A percentile compares a stretch with the other conserved stretches of the same genome.
These are phyloP conservation scores for Setophaga petechia DNA, from an alignment of 2,113 vertebrate genomes.

Conservation along the genomic window DNA sequence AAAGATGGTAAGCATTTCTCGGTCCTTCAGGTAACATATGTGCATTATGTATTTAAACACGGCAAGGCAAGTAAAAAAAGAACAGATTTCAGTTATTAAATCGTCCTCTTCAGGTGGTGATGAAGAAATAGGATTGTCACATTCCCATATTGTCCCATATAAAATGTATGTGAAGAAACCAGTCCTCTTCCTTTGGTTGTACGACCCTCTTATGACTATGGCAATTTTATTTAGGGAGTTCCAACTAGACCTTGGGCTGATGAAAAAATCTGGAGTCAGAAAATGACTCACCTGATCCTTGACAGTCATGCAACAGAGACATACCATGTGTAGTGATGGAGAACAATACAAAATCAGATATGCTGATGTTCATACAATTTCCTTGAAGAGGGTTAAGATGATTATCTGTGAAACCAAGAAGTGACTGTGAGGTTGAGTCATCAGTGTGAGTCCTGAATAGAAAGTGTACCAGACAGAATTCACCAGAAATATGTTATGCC, in stretches of 20 bases:
- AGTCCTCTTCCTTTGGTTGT: not conserved
- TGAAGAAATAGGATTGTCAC: not conserved
- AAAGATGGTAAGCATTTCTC: not conserved
- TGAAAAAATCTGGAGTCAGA: not conserved
- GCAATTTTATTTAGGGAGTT: not conserved
- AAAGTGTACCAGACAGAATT: not conserved
- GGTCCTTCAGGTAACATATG: not conserved
- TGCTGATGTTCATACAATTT: not conserved
- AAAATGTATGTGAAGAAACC: not conserved
- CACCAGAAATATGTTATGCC: not conserved
- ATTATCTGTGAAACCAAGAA: conserved; percentile 5
- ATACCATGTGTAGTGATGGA: not conserved
- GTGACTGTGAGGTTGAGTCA: conserved; percentile 13
- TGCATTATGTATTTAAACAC: not conserved
- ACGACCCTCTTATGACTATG: not conserved
- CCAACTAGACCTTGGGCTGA: not conserved
- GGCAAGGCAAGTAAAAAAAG: not conserved
- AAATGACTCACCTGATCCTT: not conserved
- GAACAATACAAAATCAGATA: not conserved
- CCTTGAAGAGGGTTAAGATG: conserved; percentile 15
- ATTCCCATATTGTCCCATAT: not conserved
- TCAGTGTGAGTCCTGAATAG: not conserved
- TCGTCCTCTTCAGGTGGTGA: not conserved
- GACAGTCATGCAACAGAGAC: not conserved
- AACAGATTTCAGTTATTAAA: not conserved